Conservation (phyloP, 2,888 invertebrate genomes). For the Euplagia quadripunctaria region DNA sequence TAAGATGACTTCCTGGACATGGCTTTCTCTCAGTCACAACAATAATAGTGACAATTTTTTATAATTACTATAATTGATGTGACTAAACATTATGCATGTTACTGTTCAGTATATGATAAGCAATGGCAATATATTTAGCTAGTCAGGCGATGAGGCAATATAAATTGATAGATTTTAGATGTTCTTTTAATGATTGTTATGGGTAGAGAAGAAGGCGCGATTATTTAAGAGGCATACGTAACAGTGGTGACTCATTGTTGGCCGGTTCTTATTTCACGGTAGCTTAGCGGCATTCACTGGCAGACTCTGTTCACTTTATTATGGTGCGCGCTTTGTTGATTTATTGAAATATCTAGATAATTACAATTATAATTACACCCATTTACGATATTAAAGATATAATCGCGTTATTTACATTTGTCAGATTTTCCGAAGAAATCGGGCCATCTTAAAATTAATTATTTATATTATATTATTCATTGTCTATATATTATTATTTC, state of each 20-base stretch:
- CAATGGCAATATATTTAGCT: slow-evolving; percentile 4
- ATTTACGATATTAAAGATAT: not conserved
- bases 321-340: slow-evolving; percentile 44
- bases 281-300: slow-evolving; percentile 65
- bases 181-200: slow-evolving; percentile 5
- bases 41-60: too few species aligned
- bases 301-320: slow-evolving; percentile 43
- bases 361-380: not conserved
- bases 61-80: too few species aligned
- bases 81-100: too few species aligned
- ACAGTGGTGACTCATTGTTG: slow-evolving; percentile 72
- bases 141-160: not conserved
- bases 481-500: not conserved
- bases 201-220: slow-evolving; percentile 49
- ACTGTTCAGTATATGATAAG: not conserved
- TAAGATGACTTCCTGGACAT: not conserved
- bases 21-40: not conserved
- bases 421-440: not conserved
- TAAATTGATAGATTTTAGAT: slow-evolving; percentile 8
- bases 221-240: slow-evolving; percentile 72
- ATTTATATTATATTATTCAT: not conserved
- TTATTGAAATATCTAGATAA: not conserved
- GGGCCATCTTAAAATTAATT: not conserved
- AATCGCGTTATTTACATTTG: not conserved
- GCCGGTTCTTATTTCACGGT: slow-evolving; percentile 80